Evolutionary conservation across 2,888 invertebrate species (phyloP).

Genomic region (Gastracanthus pulcherrimus): DNA sequence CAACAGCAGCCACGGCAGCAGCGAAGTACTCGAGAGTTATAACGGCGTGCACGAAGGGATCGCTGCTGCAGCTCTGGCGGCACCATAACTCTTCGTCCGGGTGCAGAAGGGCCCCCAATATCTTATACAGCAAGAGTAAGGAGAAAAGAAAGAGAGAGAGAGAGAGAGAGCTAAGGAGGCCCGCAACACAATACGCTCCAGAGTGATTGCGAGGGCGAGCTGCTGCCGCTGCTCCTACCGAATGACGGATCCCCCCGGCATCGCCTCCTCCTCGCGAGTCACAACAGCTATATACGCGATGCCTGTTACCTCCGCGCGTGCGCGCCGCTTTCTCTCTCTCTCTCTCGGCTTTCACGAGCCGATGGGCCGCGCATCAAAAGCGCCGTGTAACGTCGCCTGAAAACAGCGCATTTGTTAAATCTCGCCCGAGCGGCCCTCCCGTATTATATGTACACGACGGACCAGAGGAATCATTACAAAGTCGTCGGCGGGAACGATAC

Average conservation of each 20-base stretch:
- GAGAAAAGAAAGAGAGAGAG: neutral
- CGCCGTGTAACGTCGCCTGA: slow-evolving; percentile 61
- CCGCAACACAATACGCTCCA: slow-evolving; percentile 68
- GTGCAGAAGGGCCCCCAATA: neutral
- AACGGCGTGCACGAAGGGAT: neutral
- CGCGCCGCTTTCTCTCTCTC: slow-evolving; percentile 62
- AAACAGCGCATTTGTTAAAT: slow-evolving; percentile 75
- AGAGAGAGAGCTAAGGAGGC: no score
- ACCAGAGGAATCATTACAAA: slow-evolving; percentile 69
- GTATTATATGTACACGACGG: no score
- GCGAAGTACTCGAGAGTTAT: slow-evolving; percentile 20
- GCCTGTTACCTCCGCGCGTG: slow-evolving; percentile 62
- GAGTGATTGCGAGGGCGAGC: slow-evolving; percentile 62
- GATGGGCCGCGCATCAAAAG: slow-evolving; percentile 68
- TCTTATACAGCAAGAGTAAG: neutral
- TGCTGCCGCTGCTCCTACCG: slow-evolving; percentile 12
- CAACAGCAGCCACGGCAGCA: neutral
- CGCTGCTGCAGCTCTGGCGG: neutral
- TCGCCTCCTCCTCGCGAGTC: slow-evolving; percentile 67
- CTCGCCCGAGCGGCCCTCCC: slow-evolving; percentile 58
- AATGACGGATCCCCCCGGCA: slow-evolving; percentile 73
- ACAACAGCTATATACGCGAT: slow-evolving; percentile 76
- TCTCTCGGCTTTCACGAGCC: slow-evolving; percentile 70
- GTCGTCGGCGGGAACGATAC: slow-evolving; percentile 44
- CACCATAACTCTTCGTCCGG: slow-evolving; percentile 46